Percentiles rank a stretch among this genome's conserved stretches.
phyloP scores from a whole-genome alignment of 1,140 invertebrate species.

The Dinoponera quadriceps region DNA sequence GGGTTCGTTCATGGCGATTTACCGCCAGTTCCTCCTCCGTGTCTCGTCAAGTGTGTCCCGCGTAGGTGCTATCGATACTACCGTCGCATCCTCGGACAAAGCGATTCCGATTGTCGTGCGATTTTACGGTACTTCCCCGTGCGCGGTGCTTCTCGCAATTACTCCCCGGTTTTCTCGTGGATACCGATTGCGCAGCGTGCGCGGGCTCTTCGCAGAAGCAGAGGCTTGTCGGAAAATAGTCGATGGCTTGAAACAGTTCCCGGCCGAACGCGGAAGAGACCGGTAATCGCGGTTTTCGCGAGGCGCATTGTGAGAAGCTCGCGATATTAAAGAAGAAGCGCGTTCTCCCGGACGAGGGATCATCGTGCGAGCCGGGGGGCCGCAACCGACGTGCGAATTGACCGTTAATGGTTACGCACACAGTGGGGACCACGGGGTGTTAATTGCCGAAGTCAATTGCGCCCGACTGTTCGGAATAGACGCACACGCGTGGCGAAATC shows the following conservation, averaged over 20 bases:
- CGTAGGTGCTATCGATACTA: slow-evolving; percentile 1
- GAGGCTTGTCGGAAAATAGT: slow-evolving; percentile 4
- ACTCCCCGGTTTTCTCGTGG: not conserved
- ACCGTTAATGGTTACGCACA: not conserved
- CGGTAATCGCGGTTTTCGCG: not conserved
- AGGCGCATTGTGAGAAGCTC: not conserved
- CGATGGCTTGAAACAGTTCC: slow-evolving; percentile 24
- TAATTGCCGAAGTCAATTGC: slow-evolving; percentile 2
- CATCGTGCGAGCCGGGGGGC: not conserved
- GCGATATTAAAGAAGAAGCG: no score
- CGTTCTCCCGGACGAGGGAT: no score
- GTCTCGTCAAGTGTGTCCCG: not conserved
- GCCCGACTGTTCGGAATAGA: slow-evolving; percentile 5
- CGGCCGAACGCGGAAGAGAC: not conserved
- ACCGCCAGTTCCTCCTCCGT: not conserved
- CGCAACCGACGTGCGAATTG: slow-evolving; percentile 9
- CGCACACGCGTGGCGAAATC: not conserved
- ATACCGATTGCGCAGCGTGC: not conserved
- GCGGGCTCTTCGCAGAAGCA: not conserved
- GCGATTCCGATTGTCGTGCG: not conserved
- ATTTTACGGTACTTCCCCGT: not conserved
- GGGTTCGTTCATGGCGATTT: not conserved
- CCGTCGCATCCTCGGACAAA: not conserved
- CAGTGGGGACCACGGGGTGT: not conserved
- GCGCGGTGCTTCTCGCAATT: not conserved